A percentile compares a stretch with the other conserved stretches of the same genome.
These are phyloP conservation scores for Monodelphis domestica DNA, from an alignment of 2,797 vertebrate genomes.

Conservation along the genomic window DNA sequence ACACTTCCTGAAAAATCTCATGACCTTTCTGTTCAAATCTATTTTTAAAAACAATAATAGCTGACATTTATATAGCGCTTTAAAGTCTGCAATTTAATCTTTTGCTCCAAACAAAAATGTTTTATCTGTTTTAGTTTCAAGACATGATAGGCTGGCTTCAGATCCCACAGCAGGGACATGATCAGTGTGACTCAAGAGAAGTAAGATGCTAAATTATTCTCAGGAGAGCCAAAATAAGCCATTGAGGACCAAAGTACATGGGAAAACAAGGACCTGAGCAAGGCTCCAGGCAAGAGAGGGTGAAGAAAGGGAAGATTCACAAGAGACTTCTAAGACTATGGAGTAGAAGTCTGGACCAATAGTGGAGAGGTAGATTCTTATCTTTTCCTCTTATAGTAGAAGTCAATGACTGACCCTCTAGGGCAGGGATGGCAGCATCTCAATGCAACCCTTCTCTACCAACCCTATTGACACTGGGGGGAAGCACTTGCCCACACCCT, in stretches of 20 bases:
- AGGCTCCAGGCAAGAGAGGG: no score
- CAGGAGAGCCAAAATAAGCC: background rate
- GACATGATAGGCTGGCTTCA: background rate
- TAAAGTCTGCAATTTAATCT: background rate
- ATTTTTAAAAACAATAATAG: constrained; percentile 45
- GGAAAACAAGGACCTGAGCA: no score
- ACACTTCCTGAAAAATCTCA: constrained; percentile 43
- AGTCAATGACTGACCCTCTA: background rate
- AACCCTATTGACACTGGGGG: background rate
- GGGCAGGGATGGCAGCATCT: background rate
- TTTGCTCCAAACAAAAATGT: background rate
- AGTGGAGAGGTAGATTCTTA: background rate
- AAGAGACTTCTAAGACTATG: background rate
- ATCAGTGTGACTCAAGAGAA: background rate
- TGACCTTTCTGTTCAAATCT: constrained; percentile 44
- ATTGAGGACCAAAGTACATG: background rate
- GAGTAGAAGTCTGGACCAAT: background rate
- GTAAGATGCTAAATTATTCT: background rate
- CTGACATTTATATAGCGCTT: background rate
- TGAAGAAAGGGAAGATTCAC: background rate
- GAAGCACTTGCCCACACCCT: background rate
- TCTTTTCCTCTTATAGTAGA: background rate
- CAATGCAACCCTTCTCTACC: background rate
- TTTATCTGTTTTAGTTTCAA: background rate
- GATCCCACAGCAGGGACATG: background rate